phyloP scores from a whole-genome alignment of 2,113 vertebrate genomes.

The Anguilla japonica region DNA sequence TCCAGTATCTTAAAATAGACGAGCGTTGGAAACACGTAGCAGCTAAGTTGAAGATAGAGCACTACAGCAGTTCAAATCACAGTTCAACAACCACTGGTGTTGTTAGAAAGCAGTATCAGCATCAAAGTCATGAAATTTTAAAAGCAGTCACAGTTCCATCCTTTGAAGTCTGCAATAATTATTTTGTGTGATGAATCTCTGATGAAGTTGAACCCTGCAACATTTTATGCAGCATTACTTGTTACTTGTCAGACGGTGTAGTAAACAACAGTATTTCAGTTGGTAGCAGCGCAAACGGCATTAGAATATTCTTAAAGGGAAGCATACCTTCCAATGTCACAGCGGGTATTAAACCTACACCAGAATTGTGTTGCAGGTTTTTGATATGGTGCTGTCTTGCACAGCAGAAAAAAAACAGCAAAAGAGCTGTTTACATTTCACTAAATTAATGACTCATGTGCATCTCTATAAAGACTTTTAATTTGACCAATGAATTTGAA shows the following conservation, averaged over 20 bases:
- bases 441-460: neutral
- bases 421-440: neutral
- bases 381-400: neutral
- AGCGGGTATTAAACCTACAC: neutral
- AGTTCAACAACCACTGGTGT: constrained; percentile 62
- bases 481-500: neutral
- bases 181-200: constrained; percentile 15
- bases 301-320: neutral
- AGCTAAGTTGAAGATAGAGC: constrained; percentile 52
- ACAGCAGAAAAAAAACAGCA: neutral
- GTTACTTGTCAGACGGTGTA: neutral
- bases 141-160: constrained; percentile 51
- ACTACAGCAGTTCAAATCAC: constrained; percentile 57
- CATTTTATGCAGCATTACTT: neutral
- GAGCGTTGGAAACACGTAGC: constrained; percentile 60
- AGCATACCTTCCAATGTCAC: neutral
- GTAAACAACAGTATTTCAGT: constrained; percentile 1
- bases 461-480: neutral
- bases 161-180: constrained; percentile 40
- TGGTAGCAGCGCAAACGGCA: neutral
- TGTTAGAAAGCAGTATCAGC: constrained; percentile 52
- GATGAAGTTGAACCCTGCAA: constrained; percentile 20
- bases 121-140: constrained; percentile 58
- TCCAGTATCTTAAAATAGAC: constrained; percentile 73
- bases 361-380: neutral